Evolutionary conservation across 1,140 invertebrate genomes (phyloP).

Genomic region (Probaryconus sp.): DNA sequence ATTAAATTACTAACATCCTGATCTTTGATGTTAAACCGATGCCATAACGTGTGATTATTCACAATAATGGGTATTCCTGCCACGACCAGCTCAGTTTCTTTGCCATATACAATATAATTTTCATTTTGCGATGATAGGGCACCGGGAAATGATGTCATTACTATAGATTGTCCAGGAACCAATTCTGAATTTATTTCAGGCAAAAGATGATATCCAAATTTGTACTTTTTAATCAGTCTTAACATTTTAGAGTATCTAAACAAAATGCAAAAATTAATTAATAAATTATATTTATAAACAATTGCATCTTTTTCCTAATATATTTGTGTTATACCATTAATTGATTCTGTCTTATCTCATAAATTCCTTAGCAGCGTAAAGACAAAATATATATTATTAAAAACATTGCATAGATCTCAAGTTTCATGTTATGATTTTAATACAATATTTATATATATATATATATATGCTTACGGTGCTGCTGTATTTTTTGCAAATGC

Average conservation of each 20-base stretch:
- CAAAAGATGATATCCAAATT: conserved; percentile 86
- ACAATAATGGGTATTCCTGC: conserved; percentile 79
- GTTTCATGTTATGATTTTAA: too few relatives aligned
- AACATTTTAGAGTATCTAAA: conserved; percentile 92
- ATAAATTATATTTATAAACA: not conserved
- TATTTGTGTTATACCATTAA: conserved; percentile 14
- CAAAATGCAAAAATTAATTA: conserved; percentile 35
- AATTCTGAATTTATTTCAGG: conserved; percentile 72
- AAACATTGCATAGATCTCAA: too few relatives aligned
- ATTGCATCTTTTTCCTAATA: conserved; percentile 15
- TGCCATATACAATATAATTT: conserved; percentile 84
- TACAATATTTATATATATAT: not conserved
- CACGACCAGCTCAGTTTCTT: conserved; percentile 79
- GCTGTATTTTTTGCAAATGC: conserved; percentile 84
- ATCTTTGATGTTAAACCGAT: conserved; percentile 56
- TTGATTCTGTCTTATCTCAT: not conserved
- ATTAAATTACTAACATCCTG: conserved; percentile 59
- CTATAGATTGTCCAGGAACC: conserved; percentile 81
- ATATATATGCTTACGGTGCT: conserved; percentile 77
- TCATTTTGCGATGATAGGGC: conserved; percentile 92
- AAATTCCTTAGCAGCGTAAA: conserved; percentile 47
- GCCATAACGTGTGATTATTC: conserved; percentile 61
- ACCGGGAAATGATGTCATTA: conserved; percentile 92
- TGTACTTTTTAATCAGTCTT: conserved; percentile 92
- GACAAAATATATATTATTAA: conserved; percentile 3